These are phyloP conservation scores for Sympetrum striolatum DNA, from an alignment of 2,888 invertebrate genomes.

Conservation along the genomic window DNA sequence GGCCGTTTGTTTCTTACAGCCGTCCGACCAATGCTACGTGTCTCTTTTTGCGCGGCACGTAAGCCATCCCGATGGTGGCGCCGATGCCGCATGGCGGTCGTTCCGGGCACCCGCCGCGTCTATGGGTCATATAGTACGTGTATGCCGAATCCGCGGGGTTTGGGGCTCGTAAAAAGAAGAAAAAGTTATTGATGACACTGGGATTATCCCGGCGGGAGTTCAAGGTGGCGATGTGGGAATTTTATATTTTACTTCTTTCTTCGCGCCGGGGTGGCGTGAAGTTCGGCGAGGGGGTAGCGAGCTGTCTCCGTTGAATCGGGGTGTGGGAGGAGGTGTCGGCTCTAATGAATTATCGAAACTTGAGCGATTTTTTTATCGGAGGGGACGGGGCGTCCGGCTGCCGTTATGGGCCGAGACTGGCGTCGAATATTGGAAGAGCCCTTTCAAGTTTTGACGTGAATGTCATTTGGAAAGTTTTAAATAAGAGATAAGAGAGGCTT, in stretches of 20 bases:
- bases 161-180: neutral
- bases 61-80: neutral
- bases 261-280: neutral
- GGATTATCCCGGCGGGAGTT: neutral
- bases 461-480: neutral
- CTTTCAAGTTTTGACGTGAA: no score
- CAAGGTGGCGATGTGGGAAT: neutral
- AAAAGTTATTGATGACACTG: neutral
- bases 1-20: neutral
- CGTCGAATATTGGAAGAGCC: no score
- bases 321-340: neutral
- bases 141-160: neutral
- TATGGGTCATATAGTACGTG: neutral
- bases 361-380: no score
- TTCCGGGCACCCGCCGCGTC: neutral
- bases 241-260: neutral
- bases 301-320: neutral
- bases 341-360: neutral
- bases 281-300: neutral
- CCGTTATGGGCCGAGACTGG: no score
- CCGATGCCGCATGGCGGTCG: neutral
- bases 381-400: no score
- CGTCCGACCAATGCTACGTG: neutral
- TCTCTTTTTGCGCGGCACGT: neutral
- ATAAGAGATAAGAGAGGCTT: no score